Evolutionary conservation across 1,140 invertebrate species (phyloP), one percentile per base, ranked within the genome.

Genomic region (Drosophila miranda): DNA sequence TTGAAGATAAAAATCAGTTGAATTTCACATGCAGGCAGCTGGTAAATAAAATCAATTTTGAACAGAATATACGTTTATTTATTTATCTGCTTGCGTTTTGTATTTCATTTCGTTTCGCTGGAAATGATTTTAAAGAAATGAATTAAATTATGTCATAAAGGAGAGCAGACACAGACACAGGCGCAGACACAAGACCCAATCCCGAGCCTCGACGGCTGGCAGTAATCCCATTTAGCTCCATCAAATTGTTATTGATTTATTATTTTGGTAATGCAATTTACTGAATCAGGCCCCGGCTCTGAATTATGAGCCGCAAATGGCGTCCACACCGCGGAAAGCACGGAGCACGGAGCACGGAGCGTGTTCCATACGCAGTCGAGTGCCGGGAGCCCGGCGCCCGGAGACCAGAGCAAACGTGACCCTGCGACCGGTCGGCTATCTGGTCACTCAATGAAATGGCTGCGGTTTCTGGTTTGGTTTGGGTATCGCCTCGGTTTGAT

Each of bases 211-310:
- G 61, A 43, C 46, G 66, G 55, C 78, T 77, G 80, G 49, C 80
- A 86, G 75, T 86, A 81, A 86, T 81, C 75, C 48, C 82, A 87
- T 87, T 87, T 87, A 82, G 64, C 45, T 55, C 46, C 68, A 66
- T 75, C 51, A 87, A 82, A 61, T 68, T 71, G 60, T 78, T 87
- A 82, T 87, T 87, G 82, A 82, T 88, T 87, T 87, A 82, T 87
- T 87, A 75, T 87, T 87, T 87, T 64, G 78, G 78, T 87, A 86
- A 86, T 86, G 82, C 82, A 82, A 86, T 86, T 86, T 75, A 53
- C 34, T n/a, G 19, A 14, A 13, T n/a, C 58, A 41, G 42, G 16
- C 16, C 8, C 4, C 9, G 26, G 16, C 21, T 11, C 38, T 46
- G 74, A 64, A 75, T 78, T 67, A 63, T 63, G 54, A 61, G 44